Conservation (phyloP, 2,797 vertebrate species). For the Brachyrhaphis roseni region DNA sequence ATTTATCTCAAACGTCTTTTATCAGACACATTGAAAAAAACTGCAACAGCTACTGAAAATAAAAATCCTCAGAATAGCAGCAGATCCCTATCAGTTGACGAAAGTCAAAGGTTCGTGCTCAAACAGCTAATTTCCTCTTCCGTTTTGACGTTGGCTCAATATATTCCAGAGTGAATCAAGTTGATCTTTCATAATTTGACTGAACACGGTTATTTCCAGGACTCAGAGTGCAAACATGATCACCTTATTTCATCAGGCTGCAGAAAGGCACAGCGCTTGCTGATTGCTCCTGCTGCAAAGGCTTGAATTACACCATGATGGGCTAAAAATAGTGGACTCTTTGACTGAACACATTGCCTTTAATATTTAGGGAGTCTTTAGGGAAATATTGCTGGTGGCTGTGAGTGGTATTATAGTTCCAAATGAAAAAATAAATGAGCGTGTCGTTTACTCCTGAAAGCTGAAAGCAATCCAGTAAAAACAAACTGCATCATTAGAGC, state of each 20-base stretch:
- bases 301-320: constrained; percentile 70
- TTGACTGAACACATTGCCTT: constrained; percentile 52
- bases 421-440: constrained; percentile 27
- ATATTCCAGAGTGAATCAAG: constrained; percentile 49
- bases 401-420: constrained; percentile 21
- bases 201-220: constrained; percentile 63
- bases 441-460: constrained; percentile 34
- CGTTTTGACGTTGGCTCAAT: constrained; percentile 42
- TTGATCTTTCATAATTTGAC: constrained; percentile 59
- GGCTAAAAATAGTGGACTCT: constrained; percentile 72
- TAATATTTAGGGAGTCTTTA: constrained; percentile 58
- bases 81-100: constrained; percentile 27
- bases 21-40: constrained; percentile 30
- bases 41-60: constrained; percentile 25
- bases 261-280: constrained; percentile 45
- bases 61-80: constrained; percentile 29
- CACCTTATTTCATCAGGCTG: constrained; percentile 58
- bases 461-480: constrained; percentile 13
- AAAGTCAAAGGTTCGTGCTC: constrained; percentile 33
- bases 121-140: constrained; percentile 51
- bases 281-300: constrained; percentile 50
- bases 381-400: constrained; percentile 40
- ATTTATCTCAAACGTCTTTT: constrained; percentile 27
- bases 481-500: constrained; percentile 13
- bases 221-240: constrained; percentile 52